Evolutionary conservation across 2,113 vertebrate species (phyloP).

Genomic region (Brachypodius melanocephalos): DNA sequence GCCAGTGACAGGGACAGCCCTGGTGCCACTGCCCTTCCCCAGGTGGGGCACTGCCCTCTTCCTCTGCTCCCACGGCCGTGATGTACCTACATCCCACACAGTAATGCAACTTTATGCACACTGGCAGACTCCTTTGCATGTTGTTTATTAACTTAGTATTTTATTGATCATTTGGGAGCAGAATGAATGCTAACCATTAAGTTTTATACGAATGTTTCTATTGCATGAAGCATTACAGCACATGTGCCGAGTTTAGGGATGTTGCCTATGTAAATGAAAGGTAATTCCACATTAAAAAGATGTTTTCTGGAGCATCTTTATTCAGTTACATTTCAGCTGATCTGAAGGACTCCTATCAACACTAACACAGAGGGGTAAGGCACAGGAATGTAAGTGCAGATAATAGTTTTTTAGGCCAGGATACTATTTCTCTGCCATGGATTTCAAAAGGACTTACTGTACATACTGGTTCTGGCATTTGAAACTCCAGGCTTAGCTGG

Average conservation of each 20-base stretch:
- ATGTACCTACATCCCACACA: background rate
- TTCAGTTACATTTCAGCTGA: slow-evolving; percentile 11
- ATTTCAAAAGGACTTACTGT: slow-evolving; percentile 51
- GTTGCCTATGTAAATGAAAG: slow-evolving; percentile 40
- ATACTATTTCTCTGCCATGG: slow-evolving; percentile 52
- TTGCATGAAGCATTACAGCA: background rate
- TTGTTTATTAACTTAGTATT: slow-evolving; percentile 9
- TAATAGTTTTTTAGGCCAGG: slow-evolving; percentile 21
- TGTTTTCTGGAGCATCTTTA: slow-evolving; percentile 45
- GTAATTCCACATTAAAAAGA: slow-evolving; percentile 48
- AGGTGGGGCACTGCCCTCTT: background rate
- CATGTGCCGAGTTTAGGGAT: slow-evolving; percentile 11
- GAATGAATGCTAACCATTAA: slow-evolving; percentile 36
- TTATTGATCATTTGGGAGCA: slow-evolving; percentile 37
- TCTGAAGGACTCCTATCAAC: slow-evolving; percentile 25
- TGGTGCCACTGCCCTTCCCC: background rate
- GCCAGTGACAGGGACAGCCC: background rate
- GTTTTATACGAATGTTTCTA: slow-evolving; percentile 37
- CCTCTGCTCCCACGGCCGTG: background rate
- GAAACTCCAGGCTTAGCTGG: slow-evolving; percentile 30
- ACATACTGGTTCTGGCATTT: slow-evolving; percentile 52
- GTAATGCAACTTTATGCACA: background rate
- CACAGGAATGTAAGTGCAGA: slow-evolving; percentile 36
- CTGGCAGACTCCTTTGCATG: background rate
- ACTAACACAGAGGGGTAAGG: background rate